These are phyloP conservation scores for Chaetura pelagica DNA, from an alignment of 2,113 vertebrate genomes.

Conservation along the genomic window DNA sequence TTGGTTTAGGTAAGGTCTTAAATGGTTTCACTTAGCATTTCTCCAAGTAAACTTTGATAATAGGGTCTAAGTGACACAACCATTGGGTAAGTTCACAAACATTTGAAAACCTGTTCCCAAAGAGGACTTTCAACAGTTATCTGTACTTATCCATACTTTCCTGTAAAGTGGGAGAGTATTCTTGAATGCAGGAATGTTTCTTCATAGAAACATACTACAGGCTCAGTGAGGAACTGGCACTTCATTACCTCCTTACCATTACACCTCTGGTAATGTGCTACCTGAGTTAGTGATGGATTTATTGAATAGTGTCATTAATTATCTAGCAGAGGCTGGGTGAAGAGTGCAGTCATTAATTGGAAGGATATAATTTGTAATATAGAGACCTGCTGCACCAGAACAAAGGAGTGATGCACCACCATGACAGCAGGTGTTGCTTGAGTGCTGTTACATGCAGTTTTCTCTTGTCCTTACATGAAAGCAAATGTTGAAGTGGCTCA, in stretches of 20 bases:
- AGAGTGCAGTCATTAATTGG: background rate
- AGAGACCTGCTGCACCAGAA: background rate
- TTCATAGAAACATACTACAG: background rate
- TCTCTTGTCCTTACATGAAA: background rate
- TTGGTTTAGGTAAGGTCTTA: background rate
- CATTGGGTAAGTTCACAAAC: background rate
- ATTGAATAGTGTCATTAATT: background rate
- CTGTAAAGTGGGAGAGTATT: background rate
- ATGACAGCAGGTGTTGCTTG: background rate
- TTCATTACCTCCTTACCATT: background rate
- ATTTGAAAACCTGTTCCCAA: background rate
- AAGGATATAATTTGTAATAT: background rate
- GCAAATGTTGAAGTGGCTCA: background rate
- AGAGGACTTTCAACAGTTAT: background rate
- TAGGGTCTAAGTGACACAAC: background rate
- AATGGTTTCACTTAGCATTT: background rate
- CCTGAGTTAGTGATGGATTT: background rate
- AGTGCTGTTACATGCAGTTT: background rate
- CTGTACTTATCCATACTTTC: background rate
- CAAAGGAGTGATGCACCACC: no score
- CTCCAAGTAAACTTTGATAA: background rate
- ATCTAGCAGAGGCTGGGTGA: background rate
- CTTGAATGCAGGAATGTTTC: background rate
- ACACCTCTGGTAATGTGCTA: background rate
- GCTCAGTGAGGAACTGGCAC: background rate